Percentiles rank a stretch among this genome's conserved stretches.
Conservation (phyloP, 1,140 invertebrate species). For the Trachymyrmex cornetzi region DNA sequence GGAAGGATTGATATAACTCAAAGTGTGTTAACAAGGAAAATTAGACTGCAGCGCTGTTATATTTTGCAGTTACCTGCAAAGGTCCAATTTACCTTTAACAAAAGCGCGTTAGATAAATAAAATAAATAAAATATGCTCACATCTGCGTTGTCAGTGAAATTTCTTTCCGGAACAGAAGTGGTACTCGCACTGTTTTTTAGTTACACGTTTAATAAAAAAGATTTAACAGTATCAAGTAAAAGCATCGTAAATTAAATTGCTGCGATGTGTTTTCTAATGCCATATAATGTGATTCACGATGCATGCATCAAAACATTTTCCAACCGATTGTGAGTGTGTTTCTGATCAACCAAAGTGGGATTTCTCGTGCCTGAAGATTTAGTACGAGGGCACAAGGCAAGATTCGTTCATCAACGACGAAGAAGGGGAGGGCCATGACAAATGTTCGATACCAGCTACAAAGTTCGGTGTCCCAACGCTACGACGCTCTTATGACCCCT, state of each 20-base stretch:
- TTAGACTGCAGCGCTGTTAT: background rate
- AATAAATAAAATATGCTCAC: background rate
- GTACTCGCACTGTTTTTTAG: background rate
- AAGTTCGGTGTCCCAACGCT: constrained; percentile 2
- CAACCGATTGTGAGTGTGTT: constrained; percentile 22
- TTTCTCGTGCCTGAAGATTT: constrained; percentile 6
- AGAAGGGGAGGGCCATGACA: constrained; percentile 11
- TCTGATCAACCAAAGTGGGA: constrained; percentile 30
- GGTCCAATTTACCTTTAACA: constrained; percentile 14
- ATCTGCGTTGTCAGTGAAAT: background rate
- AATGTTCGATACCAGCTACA: constrained; percentile 19
- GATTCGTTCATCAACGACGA: constrained; percentile 24
- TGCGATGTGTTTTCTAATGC: background rate
- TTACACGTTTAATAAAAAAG: background rate
- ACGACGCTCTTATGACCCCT: background rate
- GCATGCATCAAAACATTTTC: constrained; percentile 10
- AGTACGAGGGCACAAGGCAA: background rate
- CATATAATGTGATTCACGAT: constrained; percentile 7
- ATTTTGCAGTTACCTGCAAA: background rate
- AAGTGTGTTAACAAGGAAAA: background rate
- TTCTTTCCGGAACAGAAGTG: background rate
- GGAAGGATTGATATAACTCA: background rate
- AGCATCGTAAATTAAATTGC: background rate
- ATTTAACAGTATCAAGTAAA: background rate
- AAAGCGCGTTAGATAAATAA: constrained; percentile 16